Evolutionary conservation across 2,113 vertebrate species (phyloP), one percentile per base, ranked within the genome.

Genomic region (Callipepla squamata): DNA sequence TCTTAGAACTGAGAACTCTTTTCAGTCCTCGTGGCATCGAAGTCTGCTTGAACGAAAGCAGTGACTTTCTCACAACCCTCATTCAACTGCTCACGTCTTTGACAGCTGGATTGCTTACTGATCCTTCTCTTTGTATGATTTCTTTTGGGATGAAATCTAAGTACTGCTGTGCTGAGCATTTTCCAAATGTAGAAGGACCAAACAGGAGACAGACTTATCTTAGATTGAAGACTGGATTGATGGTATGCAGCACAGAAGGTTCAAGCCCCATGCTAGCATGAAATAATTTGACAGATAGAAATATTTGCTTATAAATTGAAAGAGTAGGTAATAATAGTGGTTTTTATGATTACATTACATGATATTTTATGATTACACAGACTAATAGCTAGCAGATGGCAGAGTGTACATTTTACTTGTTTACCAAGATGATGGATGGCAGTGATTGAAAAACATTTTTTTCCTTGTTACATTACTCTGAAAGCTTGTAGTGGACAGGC

Each of bases 381-480:
- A 81, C 91, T 94, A 96, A 96, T 93, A 97, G 93, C 91, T 85
- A 91, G 69, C 92, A 97, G 87, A 94, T 95, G 89, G 90, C 65
- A 87, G 47, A 78, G 65, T 94, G 48, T 90, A 80, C 86, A 25
- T 92, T 93, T 85, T 92, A 63, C 45, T 89, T 93, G 77, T 96
- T 97, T 94, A 87, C 78, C 7, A 38, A 81, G 81, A 88, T 89
- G 79, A 86, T 94, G 59, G 81, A 96, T 91, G 77, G 72, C 72
- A 92, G 79, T 92, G 93, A 95, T 85, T 95, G 93, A 90, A 93
- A 95, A 95, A 59, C 25, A 34, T 65, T 89, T 88, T 85, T 93
- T 70, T 20, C 45, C 26, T 78, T 90, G 77, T 87, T 92, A 66
- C 22, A 83, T 94, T 86, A 94, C 63, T 95, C 76, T 89, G 80